A percentile compares a stretch with the other conserved stretches of the same genome.
Conservation (phyloP, 64 coral and sea anemone species). For the Montipora capricornis region DNA sequence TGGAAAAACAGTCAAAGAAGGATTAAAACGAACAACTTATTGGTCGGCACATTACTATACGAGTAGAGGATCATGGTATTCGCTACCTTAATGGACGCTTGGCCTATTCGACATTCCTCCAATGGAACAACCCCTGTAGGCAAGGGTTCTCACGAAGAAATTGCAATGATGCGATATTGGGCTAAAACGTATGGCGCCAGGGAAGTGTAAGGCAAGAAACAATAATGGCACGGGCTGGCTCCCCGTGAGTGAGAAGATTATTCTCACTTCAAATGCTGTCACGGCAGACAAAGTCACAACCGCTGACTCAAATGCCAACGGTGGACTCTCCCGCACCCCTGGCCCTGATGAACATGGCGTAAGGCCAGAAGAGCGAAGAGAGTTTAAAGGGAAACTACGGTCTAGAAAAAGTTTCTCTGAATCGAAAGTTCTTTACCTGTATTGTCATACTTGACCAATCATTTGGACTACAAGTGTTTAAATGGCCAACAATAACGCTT, state of each 20-base stretch:
- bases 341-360: background rate
- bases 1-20: conserved; percentile 3
- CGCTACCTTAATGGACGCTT: conserved; percentile 43
- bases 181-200: conserved; percentile 25
- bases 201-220: conserved; percentile 55
- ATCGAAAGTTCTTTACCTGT: too few species aligned
- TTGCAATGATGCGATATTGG: conserved; percentile 36
- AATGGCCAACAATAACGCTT: too few species aligned
- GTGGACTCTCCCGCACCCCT: background rate
- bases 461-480: too few species aligned
- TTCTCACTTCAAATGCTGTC: conserved; percentile 20
- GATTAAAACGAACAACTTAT: conserved; percentile 31
- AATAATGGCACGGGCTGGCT: background rate
- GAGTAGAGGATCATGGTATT: background rate
- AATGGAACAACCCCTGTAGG: conserved; percentile 21
- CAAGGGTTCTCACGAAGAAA: background rate
- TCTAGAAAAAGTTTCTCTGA: too few species aligned
- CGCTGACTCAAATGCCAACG: background rate
- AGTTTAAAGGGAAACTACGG: conserved; percentile 53
- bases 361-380: conserved; percentile 18
- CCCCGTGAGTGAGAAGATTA: background rate
- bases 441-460: too few species aligned
- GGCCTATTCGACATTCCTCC: conserved; percentile 21
- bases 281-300: conserved; percentile 1
- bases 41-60: conserved; percentile 8